Base-by-base conservation (phyloP, 2,888 invertebrate species). In the Eupsilia transversa region DNA sequence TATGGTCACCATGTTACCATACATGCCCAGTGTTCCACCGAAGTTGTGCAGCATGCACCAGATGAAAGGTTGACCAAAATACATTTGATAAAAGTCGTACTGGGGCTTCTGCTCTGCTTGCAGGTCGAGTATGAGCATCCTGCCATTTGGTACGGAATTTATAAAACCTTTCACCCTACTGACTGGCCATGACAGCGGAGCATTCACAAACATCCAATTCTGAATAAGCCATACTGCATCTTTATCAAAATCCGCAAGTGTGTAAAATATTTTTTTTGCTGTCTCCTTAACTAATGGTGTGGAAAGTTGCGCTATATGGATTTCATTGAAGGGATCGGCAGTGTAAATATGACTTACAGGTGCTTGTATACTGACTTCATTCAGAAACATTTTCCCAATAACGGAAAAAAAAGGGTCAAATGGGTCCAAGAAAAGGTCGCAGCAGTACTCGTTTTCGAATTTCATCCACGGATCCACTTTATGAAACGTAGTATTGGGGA, bases 31-130 rank as follows among this genome's bases (percentile, higher is more conserved):
- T 0, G 98, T 99, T 0, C 99, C 99, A 1, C 99, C 99, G 91
- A 99, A 99, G 93, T 99, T 99, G 90, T 99, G 99, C 64, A 99
- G 95, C 99, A 99, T 99, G 91, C 99, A 99, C 99, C 99, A 99
- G 80, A 99, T 98, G 91, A 98, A 99, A 0, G 99, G 99, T 89
- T 99, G 99, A 0, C 99, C 99, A 91, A 97, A 99, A 94, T 98
- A 99, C 79, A 98, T 98, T 60, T 76, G 33, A 60, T 76, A 76
- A 60, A 79, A 71, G 30, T 79, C 75, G 52, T 76, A 76, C 43
- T 76, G 98, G 0, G 99, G 99, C 92, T 97, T 97, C 77, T 98
- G 97, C 91, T 99, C 99, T 0, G 99, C 98, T 90, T 98, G 98
- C 10, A 99, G 95, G 93, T 99, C 99, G 41, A 99, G 95, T 4